A percentile compares a stretch with the other conserved stretches of the same genome.
phyloP scores from a whole-genome alignment of 2,888 invertebrate species.

The Junonia oenone region DNA sequence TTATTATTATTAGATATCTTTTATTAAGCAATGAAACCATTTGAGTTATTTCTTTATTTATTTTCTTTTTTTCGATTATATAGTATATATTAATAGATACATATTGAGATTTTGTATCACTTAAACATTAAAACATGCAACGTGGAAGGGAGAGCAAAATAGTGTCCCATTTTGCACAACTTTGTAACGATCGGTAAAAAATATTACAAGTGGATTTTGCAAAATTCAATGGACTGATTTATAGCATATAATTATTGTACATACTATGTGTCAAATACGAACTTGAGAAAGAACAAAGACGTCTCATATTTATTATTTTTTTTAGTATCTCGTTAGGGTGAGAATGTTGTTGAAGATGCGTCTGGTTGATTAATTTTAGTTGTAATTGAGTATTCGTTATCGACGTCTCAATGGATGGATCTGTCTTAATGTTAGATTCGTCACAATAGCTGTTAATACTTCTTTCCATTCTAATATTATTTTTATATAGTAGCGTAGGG shows the following conservation, averaged over 20 bases:
- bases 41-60: background rate
- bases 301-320: constrained; percentile 70
- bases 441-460: constrained; percentile 43
- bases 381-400: constrained; percentile 44
- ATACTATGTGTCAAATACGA: constrained; percentile 56
- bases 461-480: constrained; percentile 45
- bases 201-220: constrained; percentile 39
- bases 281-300: constrained; percentile 66
- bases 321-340: constrained; percentile 49
- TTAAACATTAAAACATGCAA: background rate
- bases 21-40: background rate
- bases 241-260: constrained; percentile 46
- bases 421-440: constrained; percentile 36
- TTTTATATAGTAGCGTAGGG: constrained; percentile 44
- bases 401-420: constrained; percentile 40
- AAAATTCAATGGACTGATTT: constrained; percentile 60
- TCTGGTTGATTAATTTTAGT: constrained; percentile 63
- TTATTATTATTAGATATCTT: constrained; percentile 1
- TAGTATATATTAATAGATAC: background rate
- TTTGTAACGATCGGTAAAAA: constrained; percentile 23
- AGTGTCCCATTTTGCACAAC: constrained; percentile 40
- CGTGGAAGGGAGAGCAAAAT: constrained; percentile 42
- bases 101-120: background rate
- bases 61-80: background rate
- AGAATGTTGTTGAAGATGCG: constrained; percentile 55